Conservation (phyloP, 2,888 invertebrate species). For the Drosophila borealis region DNA sequence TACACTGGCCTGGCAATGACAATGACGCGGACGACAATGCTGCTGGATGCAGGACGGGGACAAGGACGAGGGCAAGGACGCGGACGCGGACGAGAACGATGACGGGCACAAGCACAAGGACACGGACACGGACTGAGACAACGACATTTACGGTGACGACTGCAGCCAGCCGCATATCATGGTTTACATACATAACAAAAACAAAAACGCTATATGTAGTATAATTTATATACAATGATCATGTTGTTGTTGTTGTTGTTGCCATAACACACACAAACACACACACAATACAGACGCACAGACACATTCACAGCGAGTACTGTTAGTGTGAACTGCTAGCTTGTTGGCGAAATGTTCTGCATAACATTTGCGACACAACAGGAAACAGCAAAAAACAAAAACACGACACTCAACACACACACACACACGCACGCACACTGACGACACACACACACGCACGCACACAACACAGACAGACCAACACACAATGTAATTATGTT, state of each 20-base stretch:
- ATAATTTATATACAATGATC: conserved; percentile 32
- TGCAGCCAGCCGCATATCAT: conserved; percentile 50
- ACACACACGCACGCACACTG: conserved; percentile 5
- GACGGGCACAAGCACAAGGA: conserved; percentile 5
- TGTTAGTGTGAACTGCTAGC: conserved; percentile 17
- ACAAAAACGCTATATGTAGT: conserved; percentile 30
- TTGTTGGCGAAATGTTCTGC: conserved; percentile 35
- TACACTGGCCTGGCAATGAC: conserved; percentile 13
- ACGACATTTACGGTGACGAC: conserved; percentile 8
- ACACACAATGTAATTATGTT: conserved; percentile 74
- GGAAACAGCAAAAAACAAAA: conserved; percentile 17
- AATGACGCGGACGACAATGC: neutral
- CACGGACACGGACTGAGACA: neutral
- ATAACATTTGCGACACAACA: conserved; percentile 27
- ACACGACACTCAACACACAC: conserved; percentile 8
- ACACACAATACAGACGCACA: conserved; percentile 19
- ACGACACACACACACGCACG: conserved; percentile 11
- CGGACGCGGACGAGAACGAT: conserved; percentile 3
- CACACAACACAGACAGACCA: conserved; percentile 23
- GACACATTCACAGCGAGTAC: conserved; percentile 2
- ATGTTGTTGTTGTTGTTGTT: conserved; percentile 47
- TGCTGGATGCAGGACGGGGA: neutral
- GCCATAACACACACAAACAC: conserved; percentile 31
- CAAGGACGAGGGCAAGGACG: conserved; percentile 1
- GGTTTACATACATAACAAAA: conserved; percentile 40